Conservation (phyloP, 2,888 invertebrate genomes). For the Pyralis farinalis region DNA sequence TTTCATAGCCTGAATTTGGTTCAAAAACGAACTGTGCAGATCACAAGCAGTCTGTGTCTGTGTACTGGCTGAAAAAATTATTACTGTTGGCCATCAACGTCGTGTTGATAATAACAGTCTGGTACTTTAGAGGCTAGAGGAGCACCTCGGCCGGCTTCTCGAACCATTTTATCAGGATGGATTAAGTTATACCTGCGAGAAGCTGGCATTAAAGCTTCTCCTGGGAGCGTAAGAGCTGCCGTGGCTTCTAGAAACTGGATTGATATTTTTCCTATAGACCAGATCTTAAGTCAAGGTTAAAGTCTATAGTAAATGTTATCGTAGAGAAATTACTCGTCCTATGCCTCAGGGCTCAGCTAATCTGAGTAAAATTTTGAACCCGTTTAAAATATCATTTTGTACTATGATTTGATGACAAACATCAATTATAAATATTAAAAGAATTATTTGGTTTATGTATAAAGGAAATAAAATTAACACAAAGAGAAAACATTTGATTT, state of each 20-base stretch:
- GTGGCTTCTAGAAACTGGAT: neutral
- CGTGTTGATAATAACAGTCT: neutral
- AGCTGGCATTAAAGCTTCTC: neutral
- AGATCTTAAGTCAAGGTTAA: neutral
- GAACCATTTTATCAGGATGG: neutral
- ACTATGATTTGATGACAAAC: too few species aligned
- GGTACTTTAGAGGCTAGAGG: neutral
- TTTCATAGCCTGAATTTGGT: conserved; percentile 18
- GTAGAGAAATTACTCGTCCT: neutral
- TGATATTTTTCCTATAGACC: neutral
- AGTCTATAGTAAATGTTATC: neutral
- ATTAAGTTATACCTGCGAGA: neutral
- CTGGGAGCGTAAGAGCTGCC: neutral
- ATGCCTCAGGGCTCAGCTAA: too few species aligned
- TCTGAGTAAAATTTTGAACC: neutral
- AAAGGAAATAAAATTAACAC: too few species aligned
- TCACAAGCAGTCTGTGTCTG: conserved; percentile 16
- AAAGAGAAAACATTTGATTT: too few species aligned
- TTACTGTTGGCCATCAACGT: neutral
- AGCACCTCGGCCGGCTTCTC: neutral
- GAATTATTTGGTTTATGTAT: too few species aligned
- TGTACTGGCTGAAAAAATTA: conserved; percentile 3
- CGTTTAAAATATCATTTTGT: conserved; percentile 6
- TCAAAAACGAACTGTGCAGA: conserved; percentile 18
- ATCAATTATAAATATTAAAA: too few species aligned